Conservation (phyloP, 2,888 invertebrate genomes). For the Polydrusus cervinus region DNA sequence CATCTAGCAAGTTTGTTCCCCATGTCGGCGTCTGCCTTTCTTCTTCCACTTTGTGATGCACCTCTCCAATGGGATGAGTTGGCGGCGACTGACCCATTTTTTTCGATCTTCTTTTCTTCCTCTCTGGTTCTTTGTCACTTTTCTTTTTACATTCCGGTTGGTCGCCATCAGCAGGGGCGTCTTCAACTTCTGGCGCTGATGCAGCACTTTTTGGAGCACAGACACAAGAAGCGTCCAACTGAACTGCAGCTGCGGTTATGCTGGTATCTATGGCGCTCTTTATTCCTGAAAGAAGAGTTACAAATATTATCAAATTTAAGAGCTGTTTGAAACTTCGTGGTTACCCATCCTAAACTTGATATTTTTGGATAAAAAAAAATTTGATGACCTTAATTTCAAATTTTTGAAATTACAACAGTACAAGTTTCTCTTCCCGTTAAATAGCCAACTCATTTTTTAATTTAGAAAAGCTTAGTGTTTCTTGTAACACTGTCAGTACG, state of each 20-base stretch:
- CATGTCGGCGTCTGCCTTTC: constrained; percentile 66
- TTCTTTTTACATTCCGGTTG: constrained; percentile 48
- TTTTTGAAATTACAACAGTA: no score
- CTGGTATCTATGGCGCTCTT: constrained; percentile 58
- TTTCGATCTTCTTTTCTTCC: constrained; percentile 49
- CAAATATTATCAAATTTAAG: no score
- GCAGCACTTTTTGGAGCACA: constrained; percentile 48
- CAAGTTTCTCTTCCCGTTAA: no score
- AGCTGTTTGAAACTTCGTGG: no score
- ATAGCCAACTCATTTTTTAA: no score
- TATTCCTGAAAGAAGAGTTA: constrained; percentile 50
- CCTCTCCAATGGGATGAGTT: constrained; percentile 61
- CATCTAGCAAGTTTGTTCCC: constrained; percentile 68
- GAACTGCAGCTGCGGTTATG: constrained; percentile 31
- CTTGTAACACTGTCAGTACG: no score
- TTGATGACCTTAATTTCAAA: no score
- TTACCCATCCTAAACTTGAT: no score
- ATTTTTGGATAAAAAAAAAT: no score
- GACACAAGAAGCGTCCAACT: constrained; percentile 43
- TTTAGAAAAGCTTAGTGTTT: no score
- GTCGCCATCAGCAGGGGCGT: constrained; percentile 11
- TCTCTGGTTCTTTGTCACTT: constrained; percentile 53
- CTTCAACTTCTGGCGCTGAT: constrained; percentile 43
- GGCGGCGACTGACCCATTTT: constrained; percentile 60
- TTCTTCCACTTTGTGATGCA: constrained; percentile 57